These are phyloP conservation scores for Heliconius charithonia DNA, from an alignment of 2,888 invertebrate genomes.

Conservation along the genomic window DNA sequence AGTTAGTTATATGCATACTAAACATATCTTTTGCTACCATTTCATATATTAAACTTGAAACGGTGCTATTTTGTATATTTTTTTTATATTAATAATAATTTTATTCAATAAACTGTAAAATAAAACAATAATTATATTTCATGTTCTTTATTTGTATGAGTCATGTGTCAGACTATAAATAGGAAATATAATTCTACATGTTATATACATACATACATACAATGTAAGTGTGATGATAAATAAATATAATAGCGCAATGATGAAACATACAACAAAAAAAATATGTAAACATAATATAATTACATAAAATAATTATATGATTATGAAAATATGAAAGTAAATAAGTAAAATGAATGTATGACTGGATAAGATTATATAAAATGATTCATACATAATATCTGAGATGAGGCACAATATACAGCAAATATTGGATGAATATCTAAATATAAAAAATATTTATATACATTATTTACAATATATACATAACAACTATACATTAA, in stretches of 20 bases:
- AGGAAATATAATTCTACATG: constrained; percentile 31
- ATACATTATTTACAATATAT: constrained; percentile 50
- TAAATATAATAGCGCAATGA: constrained; percentile 13
- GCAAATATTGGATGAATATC: constrained; percentile 28
- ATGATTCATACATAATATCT: constrained; percentile 19
- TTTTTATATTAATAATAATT: neutral
- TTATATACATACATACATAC: neutral
- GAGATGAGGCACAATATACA: constrained; percentile 37
- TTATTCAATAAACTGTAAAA: neutral
- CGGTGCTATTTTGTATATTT: neutral
- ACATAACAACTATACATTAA: constrained; percentile 43
- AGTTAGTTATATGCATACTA: neutral
- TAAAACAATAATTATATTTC: constrained; percentile 33
- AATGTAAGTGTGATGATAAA: neutral
- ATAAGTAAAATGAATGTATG: constrained; percentile 33
- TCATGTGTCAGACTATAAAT: constrained; percentile 49
- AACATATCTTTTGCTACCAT: neutral
- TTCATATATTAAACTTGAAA: neutral
- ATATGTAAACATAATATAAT: neutral
- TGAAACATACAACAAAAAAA: constrained; percentile 41
- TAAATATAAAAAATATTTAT: constrained; percentile 39
- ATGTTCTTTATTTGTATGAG: constrained; percentile 80
- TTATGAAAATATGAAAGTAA: constrained; percentile 37
- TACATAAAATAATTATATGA: constrained; percentile 38
- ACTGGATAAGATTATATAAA: constrained; percentile 24